Percentiles rank a stretch among this genome's conserved stretches.
Conservation (phyloP, 2,113 vertebrate genomes). For the Heterocephalus glaber region DNA sequence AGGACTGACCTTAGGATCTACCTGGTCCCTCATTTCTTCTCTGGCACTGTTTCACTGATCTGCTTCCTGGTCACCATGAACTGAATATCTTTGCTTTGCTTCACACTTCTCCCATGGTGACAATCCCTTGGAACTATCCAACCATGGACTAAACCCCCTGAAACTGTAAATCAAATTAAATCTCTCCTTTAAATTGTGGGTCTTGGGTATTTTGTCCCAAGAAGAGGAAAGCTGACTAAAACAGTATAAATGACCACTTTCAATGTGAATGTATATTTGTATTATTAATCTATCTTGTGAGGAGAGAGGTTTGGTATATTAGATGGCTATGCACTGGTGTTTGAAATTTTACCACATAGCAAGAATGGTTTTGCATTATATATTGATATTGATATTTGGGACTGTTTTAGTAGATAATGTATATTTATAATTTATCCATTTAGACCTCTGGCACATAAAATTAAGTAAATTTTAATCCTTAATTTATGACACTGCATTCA, state of each 20-base stretch:
- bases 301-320: background rate
- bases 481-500: background rate
- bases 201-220: background rate
- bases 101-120: background rate
- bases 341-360: background rate
- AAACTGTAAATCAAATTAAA: background rate
- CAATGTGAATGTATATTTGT: background rate
- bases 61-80: background rate
- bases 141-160: background rate
- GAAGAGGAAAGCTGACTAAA: background rate
- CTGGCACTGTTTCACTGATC: background rate
- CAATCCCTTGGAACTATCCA: background rate
- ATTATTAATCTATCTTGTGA: background rate
- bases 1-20: background rate
- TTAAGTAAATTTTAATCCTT: conserved; percentile 9
- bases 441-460: background rate
- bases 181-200: background rate
- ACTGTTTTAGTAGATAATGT: background rate
- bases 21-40: background rate
- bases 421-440: background rate
- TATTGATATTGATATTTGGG: background rate
- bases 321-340: fast-evolving
- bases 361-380: background rate
- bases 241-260: background rate
- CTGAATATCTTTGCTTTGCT: background rate